These are phyloP conservation scores for Scyliorhinus canicula DNA, from an alignment of 2,797 vertebrate genomes.

Conservation along the genomic window DNA sequence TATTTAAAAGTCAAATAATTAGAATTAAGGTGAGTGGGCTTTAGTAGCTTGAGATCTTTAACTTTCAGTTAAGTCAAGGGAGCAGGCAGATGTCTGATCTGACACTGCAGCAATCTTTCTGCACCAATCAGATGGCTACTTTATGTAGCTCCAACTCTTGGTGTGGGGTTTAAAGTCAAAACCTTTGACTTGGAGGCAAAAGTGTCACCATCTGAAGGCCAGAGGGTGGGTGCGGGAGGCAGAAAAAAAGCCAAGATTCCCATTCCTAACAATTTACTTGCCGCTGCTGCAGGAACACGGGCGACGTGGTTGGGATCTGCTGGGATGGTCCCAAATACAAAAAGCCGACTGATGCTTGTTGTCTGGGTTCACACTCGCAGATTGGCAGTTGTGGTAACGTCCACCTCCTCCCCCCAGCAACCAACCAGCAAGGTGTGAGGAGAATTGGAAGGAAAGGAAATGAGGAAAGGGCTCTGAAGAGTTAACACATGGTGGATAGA, in stretches of 20 bases:
- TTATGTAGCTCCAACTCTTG: not conserved
- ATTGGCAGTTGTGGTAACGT: constrained; percentile 38
- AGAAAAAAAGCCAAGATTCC: not conserved
- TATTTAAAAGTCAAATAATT: not conserved
- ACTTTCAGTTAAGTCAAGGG: not conserved
- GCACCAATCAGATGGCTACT: not conserved
- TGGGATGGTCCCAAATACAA: not conserved
- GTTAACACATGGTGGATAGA: constrained; percentile 15
- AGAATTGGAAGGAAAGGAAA: not conserved
- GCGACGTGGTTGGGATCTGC: too few species aligned
- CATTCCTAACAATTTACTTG: not conserved
- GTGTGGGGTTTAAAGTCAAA: not conserved
- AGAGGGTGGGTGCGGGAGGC: not conserved
- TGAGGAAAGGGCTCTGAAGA: not conserved
- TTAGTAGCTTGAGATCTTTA: not conserved
- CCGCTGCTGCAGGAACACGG: not conserved
- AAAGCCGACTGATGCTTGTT: constrained; percentile 43
- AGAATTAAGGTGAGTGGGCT: not conserved
- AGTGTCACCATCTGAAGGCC: too few species aligned
- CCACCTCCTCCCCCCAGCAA: constrained; percentile 41
- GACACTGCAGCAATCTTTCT: not conserved
- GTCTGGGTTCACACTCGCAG: constrained; percentile 47
- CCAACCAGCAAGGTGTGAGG: not conserved
- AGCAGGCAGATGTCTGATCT: not conserved
- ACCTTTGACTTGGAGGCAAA: not conserved